Evolutionary conservation across 2,888 invertebrate genomes (phyloP).

Genomic region (Cataglyphis livida): DNA sequence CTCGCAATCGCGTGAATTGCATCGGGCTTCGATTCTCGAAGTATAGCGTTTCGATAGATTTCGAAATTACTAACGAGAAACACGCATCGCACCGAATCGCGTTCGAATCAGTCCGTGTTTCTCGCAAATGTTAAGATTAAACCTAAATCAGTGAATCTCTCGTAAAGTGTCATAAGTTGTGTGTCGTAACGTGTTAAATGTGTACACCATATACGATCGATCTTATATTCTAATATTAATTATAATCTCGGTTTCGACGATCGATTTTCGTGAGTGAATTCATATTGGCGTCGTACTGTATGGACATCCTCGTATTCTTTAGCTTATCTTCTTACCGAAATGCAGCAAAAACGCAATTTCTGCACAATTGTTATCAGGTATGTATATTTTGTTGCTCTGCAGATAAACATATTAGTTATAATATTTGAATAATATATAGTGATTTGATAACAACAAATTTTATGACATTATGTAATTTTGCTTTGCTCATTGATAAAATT

Average conservation of each 20-base stretch:
- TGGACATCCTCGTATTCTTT: not conserved
- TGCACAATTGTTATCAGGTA: not conserved
- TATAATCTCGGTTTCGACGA: not conserved
- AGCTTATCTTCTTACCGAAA: not conserved
- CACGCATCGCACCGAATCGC: not conserved
- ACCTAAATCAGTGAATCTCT: not conserved
- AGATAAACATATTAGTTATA: not conserved
- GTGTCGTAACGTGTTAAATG: not conserved
- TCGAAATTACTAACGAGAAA: not conserved
- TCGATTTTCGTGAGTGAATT: not conserved
- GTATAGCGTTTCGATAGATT: not conserved
- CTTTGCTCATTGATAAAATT: not conserved
- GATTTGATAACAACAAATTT: not conserved
- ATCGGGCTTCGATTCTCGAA: conserved; percentile 15
- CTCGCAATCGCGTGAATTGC: conserved; percentile 61
- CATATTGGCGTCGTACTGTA: no score
- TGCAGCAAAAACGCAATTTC: not conserved
- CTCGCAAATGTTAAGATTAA: not conserved
- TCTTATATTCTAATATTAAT: not conserved
- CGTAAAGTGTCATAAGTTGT: not conserved
- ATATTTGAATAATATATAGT: not conserved
- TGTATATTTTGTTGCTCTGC: not conserved
- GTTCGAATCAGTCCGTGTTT: not conserved
- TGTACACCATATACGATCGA: not conserved
- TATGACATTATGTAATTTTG: not conserved